Evolutionary conservation across 1,140 invertebrate genomes (phyloP).

Genomic region (Hyles euphorbiae): DNA sequence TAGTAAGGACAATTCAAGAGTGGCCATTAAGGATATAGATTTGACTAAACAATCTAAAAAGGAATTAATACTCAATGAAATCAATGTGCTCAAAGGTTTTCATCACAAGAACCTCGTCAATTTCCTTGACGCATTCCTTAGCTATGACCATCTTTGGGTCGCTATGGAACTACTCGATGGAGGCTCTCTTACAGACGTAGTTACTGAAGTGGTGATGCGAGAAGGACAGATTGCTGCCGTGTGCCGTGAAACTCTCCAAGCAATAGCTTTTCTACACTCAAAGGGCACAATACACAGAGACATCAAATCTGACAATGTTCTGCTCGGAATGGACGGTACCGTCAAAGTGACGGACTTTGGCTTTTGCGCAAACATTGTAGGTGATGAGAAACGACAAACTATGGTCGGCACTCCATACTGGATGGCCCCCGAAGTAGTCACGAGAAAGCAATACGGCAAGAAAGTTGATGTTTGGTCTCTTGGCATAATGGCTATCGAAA

Average conservation of each 20-base stretch:
- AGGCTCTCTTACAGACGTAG: constrained; percentile 97
- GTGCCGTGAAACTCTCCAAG: constrained; percentile 93
- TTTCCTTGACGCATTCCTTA: constrained; percentile 94
- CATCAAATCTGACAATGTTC: constrained; percentile 97
- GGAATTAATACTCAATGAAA: constrained; percentile 96
- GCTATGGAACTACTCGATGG: constrained; percentile 97
- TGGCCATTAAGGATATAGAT: constrained; percentile 98
- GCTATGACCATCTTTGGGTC: constrained; percentile 94
- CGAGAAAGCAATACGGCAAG: constrained; percentile 88
- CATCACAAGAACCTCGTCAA: constrained; percentile 98
- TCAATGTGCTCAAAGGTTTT: constrained; percentile 94
- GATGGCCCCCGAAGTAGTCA: constrained; percentile 95
- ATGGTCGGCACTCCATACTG: constrained; percentile 95
- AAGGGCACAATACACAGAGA: constrained; percentile 95
- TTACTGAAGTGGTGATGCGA: constrained; percentile 98
- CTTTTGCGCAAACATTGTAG: constrained; percentile 94
- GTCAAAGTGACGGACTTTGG: constrained; percentile 99
- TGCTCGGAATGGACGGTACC: constrained; percentile 96
- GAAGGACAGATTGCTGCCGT: constrained; percentile 98
- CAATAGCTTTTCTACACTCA: constrained; percentile 93
- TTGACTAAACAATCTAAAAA: constrained; percentile 95
- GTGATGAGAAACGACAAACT: constrained; percentile 96
- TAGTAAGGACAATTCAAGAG: constrained; percentile 83
- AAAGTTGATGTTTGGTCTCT: constrained; percentile 98
- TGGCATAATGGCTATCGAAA: constrained; percentile 99